Evolutionary conservation across 2,888 invertebrate genomes (phyloP).

Genomic region (Ochropleura leucogaster): DNA sequence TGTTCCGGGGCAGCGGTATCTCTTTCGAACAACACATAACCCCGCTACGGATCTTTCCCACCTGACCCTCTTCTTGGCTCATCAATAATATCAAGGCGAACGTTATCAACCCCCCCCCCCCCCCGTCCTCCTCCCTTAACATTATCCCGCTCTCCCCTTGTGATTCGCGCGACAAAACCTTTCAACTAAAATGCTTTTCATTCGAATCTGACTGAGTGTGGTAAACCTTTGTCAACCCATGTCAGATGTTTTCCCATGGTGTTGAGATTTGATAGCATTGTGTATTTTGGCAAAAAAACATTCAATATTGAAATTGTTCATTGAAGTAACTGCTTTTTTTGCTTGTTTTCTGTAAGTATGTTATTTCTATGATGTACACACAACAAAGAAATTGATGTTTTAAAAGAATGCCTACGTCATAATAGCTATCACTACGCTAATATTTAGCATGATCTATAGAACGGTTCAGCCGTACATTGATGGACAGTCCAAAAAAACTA

Average conservation of each 20-base stretch:
- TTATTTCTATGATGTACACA: too few species aligned
- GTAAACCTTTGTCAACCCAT: slow-evolving; percentile 11
- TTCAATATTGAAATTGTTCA: neutral
- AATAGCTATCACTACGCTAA: too few species aligned
- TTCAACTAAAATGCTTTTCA: slow-evolving; percentile 30
- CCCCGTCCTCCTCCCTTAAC: neutral
- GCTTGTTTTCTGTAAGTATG: too few species aligned
- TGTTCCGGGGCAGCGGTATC: too few species aligned
- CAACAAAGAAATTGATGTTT: too few species aligned
- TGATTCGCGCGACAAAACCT: slow-evolving; percentile 13
- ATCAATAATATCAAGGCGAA: slow-evolving; percentile 13
- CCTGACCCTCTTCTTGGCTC: neutral
- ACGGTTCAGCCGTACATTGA: too few species aligned
- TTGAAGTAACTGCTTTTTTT: too few species aligned
- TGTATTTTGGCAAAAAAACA: neutral
- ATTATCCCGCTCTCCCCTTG: neutral
- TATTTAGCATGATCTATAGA: too few species aligned
- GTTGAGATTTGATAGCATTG: neutral
- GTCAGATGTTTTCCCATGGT: slow-evolving; percentile 11
- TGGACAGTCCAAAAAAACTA: too few species aligned
- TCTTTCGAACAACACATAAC: too few species aligned
- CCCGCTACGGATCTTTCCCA: neutral
- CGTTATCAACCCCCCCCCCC: slow-evolving; percentile 12
- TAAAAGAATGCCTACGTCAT: too few species aligned
- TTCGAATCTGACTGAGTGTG: slow-evolving; percentile 4